Evolutionary conservation across 2,888 invertebrate species (phyloP), one percentile per base, ranked within the genome.

Genomic region (Pristionchus japonicus): DNA sequence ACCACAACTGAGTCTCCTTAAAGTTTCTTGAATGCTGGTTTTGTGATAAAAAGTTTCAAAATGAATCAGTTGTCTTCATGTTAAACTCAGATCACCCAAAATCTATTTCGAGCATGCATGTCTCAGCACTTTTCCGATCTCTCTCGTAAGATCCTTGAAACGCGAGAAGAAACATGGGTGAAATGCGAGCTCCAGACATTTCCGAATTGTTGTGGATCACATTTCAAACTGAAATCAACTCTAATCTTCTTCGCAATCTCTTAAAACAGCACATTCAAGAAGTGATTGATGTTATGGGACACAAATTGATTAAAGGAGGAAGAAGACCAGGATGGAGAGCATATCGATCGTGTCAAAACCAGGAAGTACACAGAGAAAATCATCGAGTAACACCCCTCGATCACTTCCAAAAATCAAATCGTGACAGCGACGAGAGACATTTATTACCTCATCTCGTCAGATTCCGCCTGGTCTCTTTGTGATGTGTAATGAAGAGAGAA

Each of bases 401-500:
- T 47, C n/a, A 9, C 47, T 20, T 9, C n/a, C 13, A 77, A 77
- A 77, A 77, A 37, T 7, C 7, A 23, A 40, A 40, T 3, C 23
- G n/a, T 70, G 70, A 34, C 70, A 37, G 23, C 1, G 15, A 37
- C 27, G 17, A n/a, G 77, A 40, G 77, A 47, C 77, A 77, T 77
- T 77, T 77, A 77, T 77, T 77, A 77, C 77, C 77, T 77, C 77
- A 77, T 77, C 77, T 77, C 47, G 43, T 70, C 77, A 77, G 77
- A 77, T 77, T 77, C 43, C 77, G 20, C 27, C 47, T 77, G 43
- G 43, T 47, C 43, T 77, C 77, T 77, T 77, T 77, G 77, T 77
- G 77, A 77, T 77, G 77, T 77, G 77, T 83, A 83, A 83, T 52
- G 82, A 52, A 34, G 31, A 52, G 52, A 23, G 47, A 15, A 31